These are phyloP conservation scores for Montipora capricornis DNA, from an alignment of 64 coral and sea anemone genomes.

Conservation along the genomic window DNA sequence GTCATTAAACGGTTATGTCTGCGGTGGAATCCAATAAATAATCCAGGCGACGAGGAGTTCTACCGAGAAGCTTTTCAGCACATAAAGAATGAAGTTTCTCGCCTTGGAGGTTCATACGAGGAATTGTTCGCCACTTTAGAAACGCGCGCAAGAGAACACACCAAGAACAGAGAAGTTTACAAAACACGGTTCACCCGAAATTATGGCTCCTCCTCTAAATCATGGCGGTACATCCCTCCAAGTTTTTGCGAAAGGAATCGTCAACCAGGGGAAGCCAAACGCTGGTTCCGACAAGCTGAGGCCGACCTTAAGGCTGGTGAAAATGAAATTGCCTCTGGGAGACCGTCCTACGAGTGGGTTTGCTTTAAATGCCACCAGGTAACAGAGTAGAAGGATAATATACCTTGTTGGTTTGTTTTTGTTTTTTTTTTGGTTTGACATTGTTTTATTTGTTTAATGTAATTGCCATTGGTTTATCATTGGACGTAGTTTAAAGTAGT, in stretches of 20 bases:
- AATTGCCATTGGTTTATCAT: no score
- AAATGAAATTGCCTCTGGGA: conserved; percentile 15
- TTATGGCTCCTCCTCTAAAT: neutral
- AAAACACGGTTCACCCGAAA: no score
- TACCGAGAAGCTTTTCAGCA: conserved; percentile 69
- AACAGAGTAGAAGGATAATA: neutral
- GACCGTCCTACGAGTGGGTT: conserved; percentile 63
- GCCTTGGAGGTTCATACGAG: conserved; percentile 8
- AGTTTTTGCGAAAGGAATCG: conserved; percentile 55
- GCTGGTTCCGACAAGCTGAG: conserved; percentile 83
- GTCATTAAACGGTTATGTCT: conserved; percentile 69
- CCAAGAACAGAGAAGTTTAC: neutral
- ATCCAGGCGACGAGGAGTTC: conserved; percentile 60
- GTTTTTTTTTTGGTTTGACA: no score
- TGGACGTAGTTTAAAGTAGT: no score
- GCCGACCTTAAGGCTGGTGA: conserved; percentile 61
- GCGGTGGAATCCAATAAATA: conserved; percentile 83
- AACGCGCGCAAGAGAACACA: neutral
- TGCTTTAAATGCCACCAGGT: conserved; percentile 95
- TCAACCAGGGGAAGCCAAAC: conserved; percentile 73
- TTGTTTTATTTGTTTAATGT: no score
- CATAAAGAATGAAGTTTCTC: conserved; percentile 55
- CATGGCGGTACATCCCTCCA: neutral
- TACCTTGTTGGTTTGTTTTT: no score
- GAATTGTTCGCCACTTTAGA: neutral